Evolutionary conservation across 2,113 vertebrate species (phyloP).

Genomic region (Mesitornis unicolor): DNA sequence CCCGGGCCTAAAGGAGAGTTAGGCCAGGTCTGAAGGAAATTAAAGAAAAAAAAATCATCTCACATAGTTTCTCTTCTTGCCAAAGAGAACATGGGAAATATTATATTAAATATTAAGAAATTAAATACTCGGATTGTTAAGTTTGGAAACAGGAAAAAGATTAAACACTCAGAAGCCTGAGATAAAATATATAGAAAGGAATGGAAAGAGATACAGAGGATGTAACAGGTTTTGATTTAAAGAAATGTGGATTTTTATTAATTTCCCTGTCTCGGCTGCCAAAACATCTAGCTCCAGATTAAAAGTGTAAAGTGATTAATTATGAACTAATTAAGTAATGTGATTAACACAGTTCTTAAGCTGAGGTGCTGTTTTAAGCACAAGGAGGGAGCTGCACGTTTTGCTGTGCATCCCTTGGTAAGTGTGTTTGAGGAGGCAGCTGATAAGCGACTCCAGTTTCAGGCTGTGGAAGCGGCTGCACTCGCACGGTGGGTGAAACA

Average conservation of each 20-base stretch:
- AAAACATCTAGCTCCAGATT: slow-evolving; percentile 20
- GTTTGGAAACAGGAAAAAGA: background rate
- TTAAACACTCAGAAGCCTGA: background rate
- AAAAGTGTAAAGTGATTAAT: slow-evolving; percentile 22
- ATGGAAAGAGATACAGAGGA: background rate
- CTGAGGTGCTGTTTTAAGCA: background rate
- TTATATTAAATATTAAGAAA: background rate
- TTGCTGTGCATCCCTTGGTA: background rate
- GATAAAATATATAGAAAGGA: background rate
- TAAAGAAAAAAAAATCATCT: background rate
- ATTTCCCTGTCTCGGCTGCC: background rate
- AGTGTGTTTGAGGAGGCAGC: background rate
- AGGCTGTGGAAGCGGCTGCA: background rate
- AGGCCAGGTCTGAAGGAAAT: background rate
- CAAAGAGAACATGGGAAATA: background rate
- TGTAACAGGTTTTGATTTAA: background rate
- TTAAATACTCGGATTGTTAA: background rate
- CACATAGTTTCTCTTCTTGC: background rate
- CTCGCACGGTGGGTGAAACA: background rate
- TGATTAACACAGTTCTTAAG: background rate
- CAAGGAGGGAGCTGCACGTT: background rate
- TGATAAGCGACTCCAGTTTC: background rate
- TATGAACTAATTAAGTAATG: slow-evolving; percentile 42
- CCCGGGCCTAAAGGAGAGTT: background rate
- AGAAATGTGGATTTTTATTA: background rate